phyloP scores from a whole-genome alignment of 2,888 invertebrate genomes.

The Tridacna crocea region DNA sequence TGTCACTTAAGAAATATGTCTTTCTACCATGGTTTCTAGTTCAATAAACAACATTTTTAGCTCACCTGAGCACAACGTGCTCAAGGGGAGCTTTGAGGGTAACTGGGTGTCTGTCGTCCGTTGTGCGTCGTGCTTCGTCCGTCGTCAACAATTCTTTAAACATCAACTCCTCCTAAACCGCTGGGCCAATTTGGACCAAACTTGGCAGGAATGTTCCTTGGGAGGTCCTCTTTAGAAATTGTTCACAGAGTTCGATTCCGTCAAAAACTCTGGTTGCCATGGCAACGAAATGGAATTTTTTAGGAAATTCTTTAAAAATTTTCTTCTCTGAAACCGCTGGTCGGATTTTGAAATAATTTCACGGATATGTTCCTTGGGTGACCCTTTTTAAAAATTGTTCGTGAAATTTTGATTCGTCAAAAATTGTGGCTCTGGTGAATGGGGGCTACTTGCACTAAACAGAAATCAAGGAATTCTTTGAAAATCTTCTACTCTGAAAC shows the following conservation, averaged over 20 bases:
- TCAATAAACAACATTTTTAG: too few species aligned
- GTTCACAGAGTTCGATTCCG: too few species aligned
- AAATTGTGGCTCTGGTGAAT: background rate
- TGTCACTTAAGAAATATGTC: too few species aligned
- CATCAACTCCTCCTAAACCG: too few species aligned
- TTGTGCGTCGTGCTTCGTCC: too few species aligned
- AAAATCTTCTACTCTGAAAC: background rate
- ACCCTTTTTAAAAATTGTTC: background rate
- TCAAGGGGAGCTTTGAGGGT: too few species aligned
- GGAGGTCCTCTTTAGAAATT: background rate
- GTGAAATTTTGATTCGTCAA: background rate
- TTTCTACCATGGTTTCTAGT: too few species aligned
- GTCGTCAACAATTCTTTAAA: too few species aligned
- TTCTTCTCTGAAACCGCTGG: background rate
- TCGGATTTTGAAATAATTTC: background rate
- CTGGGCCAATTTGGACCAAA: background rate
- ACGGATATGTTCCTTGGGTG: background rate
- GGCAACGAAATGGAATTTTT: background rate
- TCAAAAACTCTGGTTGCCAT: background rate
- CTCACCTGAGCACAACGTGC: too few species aligned
- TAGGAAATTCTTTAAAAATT: background rate
- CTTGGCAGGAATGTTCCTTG: background rate
- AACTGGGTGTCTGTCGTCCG: too few species aligned
- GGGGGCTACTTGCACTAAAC: background rate
- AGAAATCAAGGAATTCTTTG: background rate